These are phyloP conservation scores for Drosophila pectinifera DNA, from an alignment of 1,140 invertebrate species.

Conservation along the genomic window DNA sequence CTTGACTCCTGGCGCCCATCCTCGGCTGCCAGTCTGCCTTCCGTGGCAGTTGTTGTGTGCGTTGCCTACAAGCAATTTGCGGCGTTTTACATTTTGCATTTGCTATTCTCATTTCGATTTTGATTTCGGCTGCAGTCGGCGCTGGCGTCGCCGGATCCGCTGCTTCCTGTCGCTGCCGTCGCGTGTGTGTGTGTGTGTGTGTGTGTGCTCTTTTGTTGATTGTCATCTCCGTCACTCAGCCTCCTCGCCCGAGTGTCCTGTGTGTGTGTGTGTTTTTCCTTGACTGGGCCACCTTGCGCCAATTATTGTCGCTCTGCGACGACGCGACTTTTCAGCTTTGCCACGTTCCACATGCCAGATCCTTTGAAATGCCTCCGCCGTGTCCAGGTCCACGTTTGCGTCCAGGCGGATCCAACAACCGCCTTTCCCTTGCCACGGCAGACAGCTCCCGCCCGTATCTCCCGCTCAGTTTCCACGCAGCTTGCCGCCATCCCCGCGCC, in stretches of 20 bases:
- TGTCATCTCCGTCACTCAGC: conserved; percentile 31
- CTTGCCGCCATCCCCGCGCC: conserved; percentile 15
- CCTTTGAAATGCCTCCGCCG: conserved; percentile 47
- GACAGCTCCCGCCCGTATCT: conserved; percentile 20
- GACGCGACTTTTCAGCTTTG: conserved; percentile 52
- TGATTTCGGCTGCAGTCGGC: conserved; percentile 44
- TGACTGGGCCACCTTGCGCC: conserved; percentile 50
- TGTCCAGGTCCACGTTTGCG: conserved; percentile 41
- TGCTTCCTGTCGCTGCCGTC: conserved; percentile 47
- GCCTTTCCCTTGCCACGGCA: conserved; percentile 5
- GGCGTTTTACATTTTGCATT: conserved; percentile 72
- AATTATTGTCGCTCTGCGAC: conserved; percentile 47
- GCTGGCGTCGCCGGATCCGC: conserved; percentile 38
- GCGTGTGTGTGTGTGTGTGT: conserved; percentile 27
- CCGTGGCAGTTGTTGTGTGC: conserved; percentile 25
- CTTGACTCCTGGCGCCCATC: neutral
- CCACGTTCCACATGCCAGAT: conserved; percentile 12
- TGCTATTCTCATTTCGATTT: conserved; percentile 73
- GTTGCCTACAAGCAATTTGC: conserved; percentile 72
- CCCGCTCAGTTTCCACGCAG: conserved; percentile 5
- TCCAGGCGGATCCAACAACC: conserved; percentile 59
- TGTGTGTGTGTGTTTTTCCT: conserved; percentile 24
- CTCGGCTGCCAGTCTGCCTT: conserved; percentile 34
- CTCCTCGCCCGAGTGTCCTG: conserved; percentile 6
- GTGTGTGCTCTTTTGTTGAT: conserved; percentile 39